Percentiles rank a stretch among this genome's conserved stretches.
These are phyloP conservation scores for Drosophila trapezifrons DNA, from an alignment of 1,140 invertebrate genomes.

Conservation along the genomic window DNA sequence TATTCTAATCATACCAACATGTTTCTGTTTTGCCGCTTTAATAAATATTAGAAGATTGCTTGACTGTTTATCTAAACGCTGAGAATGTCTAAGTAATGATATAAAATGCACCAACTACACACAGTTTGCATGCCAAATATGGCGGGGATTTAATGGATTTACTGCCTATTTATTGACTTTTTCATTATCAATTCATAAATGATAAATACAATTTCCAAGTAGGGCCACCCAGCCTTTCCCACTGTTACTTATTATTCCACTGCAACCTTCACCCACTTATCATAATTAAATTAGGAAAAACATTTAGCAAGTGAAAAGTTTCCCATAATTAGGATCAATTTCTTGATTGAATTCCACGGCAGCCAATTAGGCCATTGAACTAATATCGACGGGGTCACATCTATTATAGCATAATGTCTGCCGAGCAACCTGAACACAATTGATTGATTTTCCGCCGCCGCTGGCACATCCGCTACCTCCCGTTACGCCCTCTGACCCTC, in stretches of 20 bases:
- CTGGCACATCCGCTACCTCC: conserved; percentile 5
- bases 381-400: conserved; percentile 48
- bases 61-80: not conserved
- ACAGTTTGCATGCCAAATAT: not conserved
- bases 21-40: not conserved
- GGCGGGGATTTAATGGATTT: conserved; percentile 7
- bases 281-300: conserved; percentile 19
- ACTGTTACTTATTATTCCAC: conserved; percentile 9
- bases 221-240: not conserved
- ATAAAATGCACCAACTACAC: conserved; percentile 2
- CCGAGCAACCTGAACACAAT: conserved; percentile 29
- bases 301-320: conserved; percentile 35
- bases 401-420: conserved; percentile 51
- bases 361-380: conserved; percentile 30
- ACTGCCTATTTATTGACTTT: not conserved
- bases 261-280: conserved; percentile 7
- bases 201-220: not conserved
- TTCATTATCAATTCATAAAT: not conserved
- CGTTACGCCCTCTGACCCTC: not conserved
- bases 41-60: conserved; percentile 3
- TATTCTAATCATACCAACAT: conserved; percentile 1
- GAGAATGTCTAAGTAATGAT: conserved; percentile 2
- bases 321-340: conserved; percentile 44
- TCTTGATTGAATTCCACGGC: conserved; percentile 19
- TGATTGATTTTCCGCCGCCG: conserved; percentile 45